phyloP scores from a whole-genome alignment of 2,888 invertebrate species.

The Plutella xylostella region DNA sequence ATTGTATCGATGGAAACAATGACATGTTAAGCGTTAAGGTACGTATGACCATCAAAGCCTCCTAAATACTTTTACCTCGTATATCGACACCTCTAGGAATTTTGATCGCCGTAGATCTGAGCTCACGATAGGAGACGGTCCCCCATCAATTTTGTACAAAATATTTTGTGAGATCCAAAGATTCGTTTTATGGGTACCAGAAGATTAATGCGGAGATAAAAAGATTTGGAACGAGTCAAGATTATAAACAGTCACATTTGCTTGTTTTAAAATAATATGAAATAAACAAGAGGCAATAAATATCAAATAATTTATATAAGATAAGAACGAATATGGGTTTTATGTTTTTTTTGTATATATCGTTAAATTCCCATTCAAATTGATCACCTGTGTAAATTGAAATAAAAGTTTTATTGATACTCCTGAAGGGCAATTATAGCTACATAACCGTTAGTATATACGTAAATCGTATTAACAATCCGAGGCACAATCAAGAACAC shows the following conservation, averaged over 20 bases:
- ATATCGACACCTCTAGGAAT: constrained; percentile 69
- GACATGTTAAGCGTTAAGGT: no score
- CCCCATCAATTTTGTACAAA: constrained; percentile 65
- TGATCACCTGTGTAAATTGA: no score
- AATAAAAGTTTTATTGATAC: no score
- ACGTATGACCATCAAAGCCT: neutral
- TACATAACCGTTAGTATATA: no score
- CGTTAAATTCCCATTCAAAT: no score
- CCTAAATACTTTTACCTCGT: constrained; percentile 45
- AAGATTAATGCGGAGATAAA: constrained; percentile 63
- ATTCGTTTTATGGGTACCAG: constrained; percentile 58
- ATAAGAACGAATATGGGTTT: no score
- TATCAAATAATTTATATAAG: neutral
- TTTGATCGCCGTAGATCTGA: constrained; percentile 55
- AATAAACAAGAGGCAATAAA: neutral
- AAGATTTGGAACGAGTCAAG: constrained; percentile 50
- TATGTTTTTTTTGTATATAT: no score
- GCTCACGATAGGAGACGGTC: constrained; percentile 49
- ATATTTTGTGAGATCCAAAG: constrained; percentile 61
- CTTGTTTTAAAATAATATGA: neutral
- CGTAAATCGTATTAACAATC: no score
- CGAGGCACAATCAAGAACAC: no score
- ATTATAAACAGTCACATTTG: constrained; percentile 55
- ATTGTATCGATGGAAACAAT: no score
- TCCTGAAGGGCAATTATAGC: no score